A percentile compares a stretch with the other conserved stretches of the same genome.
Evolutionary conservation across 2,797 vertebrate genomes (phyloP).

Genomic region (Phoeniculus purpureus): DNA sequence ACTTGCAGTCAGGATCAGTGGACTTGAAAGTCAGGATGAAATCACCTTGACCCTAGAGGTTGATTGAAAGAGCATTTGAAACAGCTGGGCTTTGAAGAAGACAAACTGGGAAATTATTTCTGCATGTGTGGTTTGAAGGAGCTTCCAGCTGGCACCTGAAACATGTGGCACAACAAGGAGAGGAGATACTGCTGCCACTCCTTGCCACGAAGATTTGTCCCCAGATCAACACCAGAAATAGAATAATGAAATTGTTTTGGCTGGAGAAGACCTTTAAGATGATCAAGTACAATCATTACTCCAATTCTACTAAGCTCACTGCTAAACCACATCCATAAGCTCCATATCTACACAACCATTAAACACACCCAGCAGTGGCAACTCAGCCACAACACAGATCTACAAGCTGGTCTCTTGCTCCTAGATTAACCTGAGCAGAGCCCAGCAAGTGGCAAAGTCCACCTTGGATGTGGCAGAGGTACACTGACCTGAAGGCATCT

Average conservation of each 20-base stretch:
- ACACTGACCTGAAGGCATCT: not conserved
- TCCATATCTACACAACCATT: no score
- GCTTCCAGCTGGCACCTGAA: not conserved
- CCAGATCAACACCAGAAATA: not conserved
- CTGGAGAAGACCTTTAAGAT: no score
- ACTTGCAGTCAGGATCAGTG: slow-evolving; percentile 9
- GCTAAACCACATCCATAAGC: no score
- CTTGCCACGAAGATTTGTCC: not conserved
- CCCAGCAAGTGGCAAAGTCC: not conserved
- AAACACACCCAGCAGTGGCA: no score
- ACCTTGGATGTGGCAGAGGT: not conserved
- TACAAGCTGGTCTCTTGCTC: not conserved
- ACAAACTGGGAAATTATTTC: not conserved
- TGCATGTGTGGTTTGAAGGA: accelerated
- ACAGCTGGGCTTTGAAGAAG: not conserved
- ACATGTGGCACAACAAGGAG: accelerated
- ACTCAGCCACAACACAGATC: not conserved
- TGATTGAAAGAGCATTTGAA: slow-evolving; percentile 26
- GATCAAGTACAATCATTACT: no score
- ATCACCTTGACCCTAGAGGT: slow-evolving; percentile 16
- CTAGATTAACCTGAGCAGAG: not conserved
- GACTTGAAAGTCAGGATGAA: slow-evolving; percentile 39
- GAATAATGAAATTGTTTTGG: not conserved
- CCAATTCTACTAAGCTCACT: no score
- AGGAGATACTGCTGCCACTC: not conserved